Percentiles rank a stretch among this genome's conserved stretches.
Conservation (phyloP, 2,113 vertebrate species). For the Thermophis baileyi region DNA sequence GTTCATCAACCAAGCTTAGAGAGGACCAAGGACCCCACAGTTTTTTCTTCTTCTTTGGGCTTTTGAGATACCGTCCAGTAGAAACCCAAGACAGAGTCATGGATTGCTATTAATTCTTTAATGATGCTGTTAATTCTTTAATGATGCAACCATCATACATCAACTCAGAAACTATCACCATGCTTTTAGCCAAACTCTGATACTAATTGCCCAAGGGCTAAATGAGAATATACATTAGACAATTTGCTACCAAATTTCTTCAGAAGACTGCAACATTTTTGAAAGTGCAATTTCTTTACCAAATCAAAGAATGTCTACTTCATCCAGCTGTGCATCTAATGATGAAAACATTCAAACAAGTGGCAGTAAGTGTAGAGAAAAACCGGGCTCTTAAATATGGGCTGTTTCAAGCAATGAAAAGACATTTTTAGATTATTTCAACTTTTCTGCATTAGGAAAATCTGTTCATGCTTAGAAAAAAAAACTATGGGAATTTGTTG, state of each 20-base stretch:
- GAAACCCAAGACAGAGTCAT: not conserved
- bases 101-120: not conserved
- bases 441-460: not conserved
- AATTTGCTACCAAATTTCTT: not conserved
- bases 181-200: no score
- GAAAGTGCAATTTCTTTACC: not conserved
- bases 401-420: not conserved
- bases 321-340: not conserved
- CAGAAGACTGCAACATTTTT: not conserved
- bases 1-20: not conserved
- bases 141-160: not conserved
- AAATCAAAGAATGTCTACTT: not conserved
- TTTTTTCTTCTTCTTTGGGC: not conserved
- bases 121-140: not conserved
- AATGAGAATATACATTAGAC: not conserved
- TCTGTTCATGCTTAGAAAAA: not conserved
- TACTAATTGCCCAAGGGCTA: not conserved
- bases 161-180: not conserved
- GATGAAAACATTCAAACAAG: not conserved
- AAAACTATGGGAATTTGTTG: not conserved
- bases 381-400: not conserved
- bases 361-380: not conserved
- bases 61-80: accelerated
- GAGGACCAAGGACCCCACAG: not conserved
- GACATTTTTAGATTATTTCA: not conserved